These are phyloP conservation scores for Seladonia tumulorum DNA, from an alignment of 2,888 invertebrate genomes.

Conservation along the genomic window DNA sequence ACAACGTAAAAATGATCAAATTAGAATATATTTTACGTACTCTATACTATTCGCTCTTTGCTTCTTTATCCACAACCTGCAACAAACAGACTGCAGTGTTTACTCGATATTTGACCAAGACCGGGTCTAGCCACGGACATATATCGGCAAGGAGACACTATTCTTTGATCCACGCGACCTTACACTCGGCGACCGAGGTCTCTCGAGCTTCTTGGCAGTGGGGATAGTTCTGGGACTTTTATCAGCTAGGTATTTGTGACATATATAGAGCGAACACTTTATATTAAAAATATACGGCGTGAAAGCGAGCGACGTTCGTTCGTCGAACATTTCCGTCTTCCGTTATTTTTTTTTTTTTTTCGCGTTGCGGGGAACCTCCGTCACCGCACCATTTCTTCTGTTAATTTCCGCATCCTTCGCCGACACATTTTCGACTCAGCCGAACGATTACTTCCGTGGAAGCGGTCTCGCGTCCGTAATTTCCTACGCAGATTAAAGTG, in stretches of 20 bases:
- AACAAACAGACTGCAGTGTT: neutral
- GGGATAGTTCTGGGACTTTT: no score
- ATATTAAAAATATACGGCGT: neutral
- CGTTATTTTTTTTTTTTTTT: neutral
- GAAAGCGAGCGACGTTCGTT: neutral
- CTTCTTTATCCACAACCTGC: neutral
- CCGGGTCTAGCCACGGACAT: no score
- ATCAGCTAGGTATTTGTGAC: no score
- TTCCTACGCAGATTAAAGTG: constrained; percentile 37
- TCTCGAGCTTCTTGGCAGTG: no score
- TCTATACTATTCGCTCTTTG: neutral
- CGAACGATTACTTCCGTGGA: constrained; percentile 20
- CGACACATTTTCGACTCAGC: constrained; percentile 18
- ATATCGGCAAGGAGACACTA: no score
- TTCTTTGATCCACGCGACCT: no score
- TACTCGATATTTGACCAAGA: no score
- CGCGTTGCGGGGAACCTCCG: neutral
- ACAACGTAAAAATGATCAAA: neutral
- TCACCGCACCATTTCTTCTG: neutral
- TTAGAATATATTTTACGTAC: neutral
- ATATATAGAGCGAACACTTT: no score
- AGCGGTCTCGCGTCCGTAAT: constrained; percentile 9
- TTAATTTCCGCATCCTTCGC: constrained; percentile 5
- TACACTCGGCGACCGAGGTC: no score
- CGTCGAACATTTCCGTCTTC: neutral